Percentiles rank a stretch among this genome's conserved stretches.
Evolutionary conservation across 1,140 invertebrate genomes (phyloP).

Genomic region (Anoplophora glabripennis): DNA sequence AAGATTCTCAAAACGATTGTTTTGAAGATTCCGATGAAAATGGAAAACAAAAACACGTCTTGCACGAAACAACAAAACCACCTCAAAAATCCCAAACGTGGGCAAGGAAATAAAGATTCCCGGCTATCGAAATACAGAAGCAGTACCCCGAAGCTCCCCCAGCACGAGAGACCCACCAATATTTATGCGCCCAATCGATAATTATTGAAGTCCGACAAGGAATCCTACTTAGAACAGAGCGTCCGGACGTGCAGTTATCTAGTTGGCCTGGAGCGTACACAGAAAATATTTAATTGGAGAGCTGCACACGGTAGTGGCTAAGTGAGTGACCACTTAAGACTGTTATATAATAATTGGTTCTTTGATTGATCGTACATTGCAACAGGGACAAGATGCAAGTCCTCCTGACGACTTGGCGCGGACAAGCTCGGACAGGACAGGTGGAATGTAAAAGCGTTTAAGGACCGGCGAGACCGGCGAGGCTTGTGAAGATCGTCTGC

Average conservation of each 20-base stretch:
- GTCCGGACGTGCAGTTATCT: conserved; percentile 18
- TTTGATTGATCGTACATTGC: conserved; percentile 25
- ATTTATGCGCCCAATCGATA: too few relatives aligned
- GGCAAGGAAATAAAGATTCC: too few relatives aligned
- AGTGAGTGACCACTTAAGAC: conserved; percentile 25
- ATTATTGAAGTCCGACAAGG: conserved; percentile 9
- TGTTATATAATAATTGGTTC: conserved; percentile 27
- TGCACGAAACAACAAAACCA: too few relatives aligned
- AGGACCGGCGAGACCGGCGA: too few relatives aligned
- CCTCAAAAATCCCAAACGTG: too few relatives aligned
- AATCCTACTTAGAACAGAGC: conserved; percentile 22
- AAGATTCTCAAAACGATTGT: too few relatives aligned
- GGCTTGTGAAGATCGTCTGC: not conserved
- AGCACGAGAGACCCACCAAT: too few relatives aligned
- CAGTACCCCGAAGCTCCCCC: too few relatives aligned
- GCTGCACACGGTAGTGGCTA: conserved; percentile 23
- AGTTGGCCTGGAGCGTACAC: conserved; percentile 16
- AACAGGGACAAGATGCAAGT: conserved; percentile 5
- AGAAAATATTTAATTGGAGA: conserved; percentile 24
- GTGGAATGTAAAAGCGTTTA: conserved; percentile 7
- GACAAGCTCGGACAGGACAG: conserved; percentile 1
- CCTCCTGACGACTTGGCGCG: not conserved
- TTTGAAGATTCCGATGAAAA: too few relatives aligned
- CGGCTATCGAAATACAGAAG: too few relatives aligned
- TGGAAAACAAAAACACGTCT: too few relatives aligned